These are phyloP conservation scores for Antennarius maculatus DNA, from an alignment of 2,797 vertebrate genomes.

Conservation along the genomic window DNA sequence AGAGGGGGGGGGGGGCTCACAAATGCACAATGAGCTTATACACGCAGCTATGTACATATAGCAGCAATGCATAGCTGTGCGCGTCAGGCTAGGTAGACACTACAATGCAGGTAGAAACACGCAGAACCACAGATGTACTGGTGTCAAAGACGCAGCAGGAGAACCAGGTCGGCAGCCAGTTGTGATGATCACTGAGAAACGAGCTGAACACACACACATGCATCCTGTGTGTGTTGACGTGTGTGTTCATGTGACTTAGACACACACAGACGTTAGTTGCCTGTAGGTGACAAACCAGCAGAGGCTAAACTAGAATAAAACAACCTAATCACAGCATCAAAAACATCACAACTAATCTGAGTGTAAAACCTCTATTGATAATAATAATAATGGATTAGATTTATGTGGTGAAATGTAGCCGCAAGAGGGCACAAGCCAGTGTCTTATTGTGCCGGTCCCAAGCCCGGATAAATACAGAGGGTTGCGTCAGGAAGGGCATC, in stretches of 20 bases:
- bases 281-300: slow-evolving; percentile 35
- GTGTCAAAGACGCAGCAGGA: slow-evolving; percentile 32
- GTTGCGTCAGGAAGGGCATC: no score
- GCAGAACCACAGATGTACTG: slow-evolving; percentile 28
- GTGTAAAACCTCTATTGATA: slow-evolving; percentile 33
- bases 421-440: no score
- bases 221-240: slow-evolving; percentile 55
- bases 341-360: slow-evolving; percentile 27
- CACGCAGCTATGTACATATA: slow-evolving; percentile 33
- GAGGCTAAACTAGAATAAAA: slow-evolving; percentile 36
- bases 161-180: slow-evolving; percentile 26
- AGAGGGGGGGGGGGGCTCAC: slow-evolving; percentile 51
- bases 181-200: slow-evolving; percentile 34
- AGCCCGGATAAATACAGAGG: no score
- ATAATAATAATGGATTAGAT: no score
- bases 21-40: slow-evolving; percentile 69
- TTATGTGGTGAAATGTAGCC: no score
- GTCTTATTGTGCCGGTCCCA: no score
- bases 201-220: slow-evolving; percentile 45
- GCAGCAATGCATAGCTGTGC: slow-evolving; percentile 26
- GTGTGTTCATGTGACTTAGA: slow-evolving; percentile 49
- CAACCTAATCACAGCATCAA: background rate
- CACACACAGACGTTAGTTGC: slow-evolving; percentile 32
- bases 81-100: slow-evolving; percentile 12
- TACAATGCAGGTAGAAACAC: slow-evolving; percentile 31